phyloP scores from a whole-genome alignment of 1,140 invertebrate genomes.

The Aphis craccivora region DNA sequence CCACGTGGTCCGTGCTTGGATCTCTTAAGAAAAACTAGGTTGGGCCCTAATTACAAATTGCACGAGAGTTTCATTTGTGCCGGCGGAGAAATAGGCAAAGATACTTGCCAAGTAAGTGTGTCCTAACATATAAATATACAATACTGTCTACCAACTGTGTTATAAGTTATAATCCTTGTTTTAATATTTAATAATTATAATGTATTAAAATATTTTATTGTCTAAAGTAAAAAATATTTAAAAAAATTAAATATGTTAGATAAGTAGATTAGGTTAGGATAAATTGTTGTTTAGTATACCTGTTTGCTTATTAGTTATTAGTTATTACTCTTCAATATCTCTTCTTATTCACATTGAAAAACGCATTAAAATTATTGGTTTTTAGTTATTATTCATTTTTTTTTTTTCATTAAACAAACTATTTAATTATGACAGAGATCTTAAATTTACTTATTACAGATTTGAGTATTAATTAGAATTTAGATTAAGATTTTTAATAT shows the following conservation, averaged over 20 bases:
- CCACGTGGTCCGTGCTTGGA: slow-evolving; percentile 67
- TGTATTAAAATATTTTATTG: not conserved
- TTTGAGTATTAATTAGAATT: no score
- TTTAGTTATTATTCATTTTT: not conserved
- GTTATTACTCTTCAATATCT: not conserved
- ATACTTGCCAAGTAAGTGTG: slow-evolving; percentile 63
- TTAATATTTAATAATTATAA: no score
- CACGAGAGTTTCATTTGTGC: slow-evolving; percentile 68
- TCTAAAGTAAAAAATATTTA: not conserved
- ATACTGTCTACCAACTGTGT: no score
- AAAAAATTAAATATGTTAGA: no score
- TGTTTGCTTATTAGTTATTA: not conserved
- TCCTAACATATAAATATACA: not conserved
- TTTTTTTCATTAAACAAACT: not conserved
- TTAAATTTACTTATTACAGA: not conserved
- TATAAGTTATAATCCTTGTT: no score
- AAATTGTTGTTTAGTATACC: no score
- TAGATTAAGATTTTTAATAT: no score
- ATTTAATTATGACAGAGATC: not conserved
- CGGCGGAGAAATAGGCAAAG: slow-evolving; percentile 67
- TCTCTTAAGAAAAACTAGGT: slow-evolving; percentile 68
- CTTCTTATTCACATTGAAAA: not conserved
- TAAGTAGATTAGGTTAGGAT: no score
- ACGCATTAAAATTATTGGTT: not conserved
- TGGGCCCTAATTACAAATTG: slow-evolving; percentile 68